Evolutionary conservation across 2,888 invertebrate species (phyloP), one percentile per base, ranked within the genome.

Genomic region (Hemaris fuciformis): DNA sequence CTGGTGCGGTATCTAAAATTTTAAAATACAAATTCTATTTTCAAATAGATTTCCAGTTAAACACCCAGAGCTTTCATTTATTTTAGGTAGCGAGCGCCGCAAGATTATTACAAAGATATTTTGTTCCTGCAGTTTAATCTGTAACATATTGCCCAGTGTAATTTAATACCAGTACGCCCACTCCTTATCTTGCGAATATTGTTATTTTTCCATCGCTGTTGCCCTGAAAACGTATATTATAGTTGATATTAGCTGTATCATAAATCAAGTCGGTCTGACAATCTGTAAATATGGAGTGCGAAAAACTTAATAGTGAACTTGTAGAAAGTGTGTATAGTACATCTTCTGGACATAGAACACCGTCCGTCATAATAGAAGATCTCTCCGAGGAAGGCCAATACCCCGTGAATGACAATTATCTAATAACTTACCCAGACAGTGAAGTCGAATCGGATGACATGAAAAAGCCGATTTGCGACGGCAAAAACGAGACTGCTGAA

Each of bases 161-260:
- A 90, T 82, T 77, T 66, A 79, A 89, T 81, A 81, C 76, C 69
- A 65, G 73, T 74, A 87, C 89, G 87, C 89, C 89, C 89, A 86
- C 85, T 79, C 68, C 66, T 70, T 66, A 53, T 53, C 53, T 53
- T 10, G 53, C 53, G 27, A 53, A 53, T 53, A 53, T 53, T 53
- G 31, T 53, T 53, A 53, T 56, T 59, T 64, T 57, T 48, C 18
- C 48, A 27, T 31, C 53, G 42, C 43, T 60, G 31, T 62, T 57
- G 41, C 57, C 31, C 31, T 31, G 53, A 53, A 56, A 53, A 18
- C 5, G 25, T 48, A 48, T 48, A 48, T 27, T 48, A 48, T 48
- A 72, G 71, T 69, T 69, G 66, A 73, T 72, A 56, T 66, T 38
- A 60, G 66, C 65, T 71, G 67, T 75, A 76, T 74, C 69, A 74